Evolutionary conservation across 2,888 invertebrate genomes (phyloP).

Genomic region (Malachius bipustulatus): DNA sequence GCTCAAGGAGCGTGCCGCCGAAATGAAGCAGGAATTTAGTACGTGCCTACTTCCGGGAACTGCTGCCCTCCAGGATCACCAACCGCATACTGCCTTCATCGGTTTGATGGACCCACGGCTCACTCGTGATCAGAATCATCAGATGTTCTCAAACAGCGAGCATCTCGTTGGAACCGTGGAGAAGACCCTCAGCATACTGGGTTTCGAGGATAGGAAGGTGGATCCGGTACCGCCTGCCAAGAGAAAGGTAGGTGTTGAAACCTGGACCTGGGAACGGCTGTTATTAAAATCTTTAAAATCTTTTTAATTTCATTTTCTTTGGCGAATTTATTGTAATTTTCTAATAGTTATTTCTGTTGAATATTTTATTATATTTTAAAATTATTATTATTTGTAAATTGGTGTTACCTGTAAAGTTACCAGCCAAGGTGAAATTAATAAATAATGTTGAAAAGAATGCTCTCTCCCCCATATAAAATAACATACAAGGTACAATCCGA

Average conservation of each 20-base stretch:
- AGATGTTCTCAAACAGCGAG: conserved; percentile 29
- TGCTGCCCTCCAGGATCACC: conserved; percentile 13
- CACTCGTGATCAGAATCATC: conserved; percentile 19
- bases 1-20: conserved; percentile 37
- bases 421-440: too few species aligned
- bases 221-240: conserved; percentile 32
- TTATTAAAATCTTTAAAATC: too few species aligned
- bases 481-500: too few species aligned
- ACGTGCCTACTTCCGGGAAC: conserved; percentile 18
- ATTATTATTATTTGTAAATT: too few species aligned
- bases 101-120: conserved; percentile 30
- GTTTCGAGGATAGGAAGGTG: conserved; percentile 30
- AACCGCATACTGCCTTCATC: conserved; percentile 14
- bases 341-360: too few species aligned
- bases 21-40: conserved; percentile 39
- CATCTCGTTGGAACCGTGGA: conserved; percentile 37
- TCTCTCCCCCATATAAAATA: too few species aligned
- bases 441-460: too few species aligned
- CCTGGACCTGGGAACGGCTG: too few species aligned
- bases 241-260: conserved; percentile 36
- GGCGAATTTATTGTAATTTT: too few species aligned
- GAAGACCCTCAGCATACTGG: conserved; percentile 35
- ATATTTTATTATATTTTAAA: too few species aligned
- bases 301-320: too few species aligned
- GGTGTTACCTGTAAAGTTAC: too few species aligned